phyloP scores from a whole-genome alignment of 2,113 vertebrate genomes.

The Onychorhynchus coronatus region DNA sequence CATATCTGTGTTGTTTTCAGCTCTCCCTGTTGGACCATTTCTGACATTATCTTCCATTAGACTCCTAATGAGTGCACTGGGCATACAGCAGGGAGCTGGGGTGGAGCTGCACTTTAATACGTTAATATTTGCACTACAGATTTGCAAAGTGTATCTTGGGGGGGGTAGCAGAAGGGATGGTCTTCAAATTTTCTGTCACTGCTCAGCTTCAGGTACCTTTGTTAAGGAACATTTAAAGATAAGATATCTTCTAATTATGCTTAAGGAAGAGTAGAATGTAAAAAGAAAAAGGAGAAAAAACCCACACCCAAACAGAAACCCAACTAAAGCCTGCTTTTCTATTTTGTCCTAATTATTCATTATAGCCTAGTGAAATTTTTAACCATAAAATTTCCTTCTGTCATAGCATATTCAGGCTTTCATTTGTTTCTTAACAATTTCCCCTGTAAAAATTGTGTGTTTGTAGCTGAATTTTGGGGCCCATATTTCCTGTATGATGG shows the following conservation, averaged over 20 bases:
- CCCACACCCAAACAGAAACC: fast-evolving
- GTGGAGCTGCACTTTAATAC: background rate
- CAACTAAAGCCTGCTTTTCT: background rate
- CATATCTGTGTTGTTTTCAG: background rate
- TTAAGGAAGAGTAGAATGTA: background rate
- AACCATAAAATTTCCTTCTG: background rate
- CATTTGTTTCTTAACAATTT: background rate
- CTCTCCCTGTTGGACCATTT: background rate
- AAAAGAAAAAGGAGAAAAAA: background rate
- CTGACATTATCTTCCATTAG: background rate
- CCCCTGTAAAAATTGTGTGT: background rate
- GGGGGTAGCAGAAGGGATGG: background rate
- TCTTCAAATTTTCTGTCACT: background rate
- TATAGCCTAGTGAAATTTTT: background rate
- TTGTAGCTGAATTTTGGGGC: background rate
- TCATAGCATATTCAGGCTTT: background rate
- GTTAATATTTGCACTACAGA: background rate
- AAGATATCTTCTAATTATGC: background rate
- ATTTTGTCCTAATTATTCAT: background rate
- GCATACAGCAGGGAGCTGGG: background rate
- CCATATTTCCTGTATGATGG: background rate
- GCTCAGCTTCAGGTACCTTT: background rate
- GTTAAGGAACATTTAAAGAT: background rate
- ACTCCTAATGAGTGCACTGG: background rate
- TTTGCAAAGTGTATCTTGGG: background rate